Base-by-base conservation (phyloP, 2,888 invertebrate species). In the Drosophila imparisetae region DNA sequence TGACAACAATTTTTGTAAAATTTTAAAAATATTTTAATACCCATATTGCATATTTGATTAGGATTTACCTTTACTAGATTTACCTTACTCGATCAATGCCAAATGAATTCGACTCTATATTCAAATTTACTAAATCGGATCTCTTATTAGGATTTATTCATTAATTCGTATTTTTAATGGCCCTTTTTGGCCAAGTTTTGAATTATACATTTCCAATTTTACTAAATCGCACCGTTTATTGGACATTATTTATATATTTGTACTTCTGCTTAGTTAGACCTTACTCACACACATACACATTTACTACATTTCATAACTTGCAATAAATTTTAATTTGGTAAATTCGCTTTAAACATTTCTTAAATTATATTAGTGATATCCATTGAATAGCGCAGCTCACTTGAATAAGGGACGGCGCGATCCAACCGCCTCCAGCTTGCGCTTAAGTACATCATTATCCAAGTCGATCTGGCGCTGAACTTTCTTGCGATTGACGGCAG, bases 401-500 rank as follows among this genome's bases (percentile, higher is more conserved):
- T 86, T 88, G 61, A 81, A 86, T 45, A 80, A 48, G n/a, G 84
- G 71, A 3, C 86, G 86, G 15, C 86, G 81, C 4, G 81, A 53
- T 27, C 86, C 86, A 53, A 93, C 93, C 4, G 92, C 91, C 49
- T 93, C 92, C 64, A 93, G 84, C 71, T 93, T 93, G 34, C 89
- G 89, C 66, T 91, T 92, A 0, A 93, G 75, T 40, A 95, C 93
- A 93, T 94, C 93, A 85, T 95, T 95, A 50, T 95, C 95, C 66
- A 94, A 92, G 78, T 95, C 94, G 29, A 95, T 95, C 90, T 94
- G 94, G 48, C 93, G 92, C 86, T 95, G 95, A 81, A 94, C 93
- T 57, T 93, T 93, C 81, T 94, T 94, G 49, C 95, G 93, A 60
- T 93, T 93, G 0, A 94, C 91, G 0, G 95, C 94, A 0, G 95